Base-by-base conservation (phyloP, 1,140 invertebrate species). In the Odontomachus brunneus region DNA sequence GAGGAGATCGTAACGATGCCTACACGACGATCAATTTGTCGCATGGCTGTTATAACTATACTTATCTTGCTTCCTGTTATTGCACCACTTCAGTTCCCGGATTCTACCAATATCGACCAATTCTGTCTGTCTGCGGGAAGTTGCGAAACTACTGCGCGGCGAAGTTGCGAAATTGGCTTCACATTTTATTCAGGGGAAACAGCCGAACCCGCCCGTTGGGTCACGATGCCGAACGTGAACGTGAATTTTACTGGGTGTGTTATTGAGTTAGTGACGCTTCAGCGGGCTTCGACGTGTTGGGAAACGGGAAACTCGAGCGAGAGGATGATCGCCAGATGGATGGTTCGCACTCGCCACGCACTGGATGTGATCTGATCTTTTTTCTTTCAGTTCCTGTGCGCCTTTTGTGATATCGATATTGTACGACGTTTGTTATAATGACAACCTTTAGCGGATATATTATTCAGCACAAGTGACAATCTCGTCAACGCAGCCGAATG, bases 31-130 rank as follows among this genome's bases (percentile, higher is more conserved):
- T 71, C 53, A 84, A 67, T 60, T 44, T 67, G 67, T 86, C 72
- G 84, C 83, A 86, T 89, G 84, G 26, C 78, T 67, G 76, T 82
- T 62, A 44, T 44, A 66, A 82, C 53, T 72, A 84, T 88, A 82
- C 72, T 59, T 72, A 65, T 73, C 81, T 72, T 83, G 44, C 62
- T 60, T 48, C 85, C 73, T 78, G 75, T 53, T 87, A 69, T 76
- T 88, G 87, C 86, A 85, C 86, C 26, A 69, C 84, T 88, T 87
- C 75, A 59, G 71, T 84, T 78, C 53, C 69, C 71, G 76, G 66
- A 88, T 84, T 84, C 69, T 87, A 74, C 29, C 85, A 85, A 88
- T 88, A 88, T 88, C 86, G 87, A 88, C 87, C 87, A 88, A 88
- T 88, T 88, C 48, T 44, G 51, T 29, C 29, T 29, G 48, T 29